Conservation (phyloP, 2,113 vertebrate genomes). For the Clarias gariepinus region DNA sequence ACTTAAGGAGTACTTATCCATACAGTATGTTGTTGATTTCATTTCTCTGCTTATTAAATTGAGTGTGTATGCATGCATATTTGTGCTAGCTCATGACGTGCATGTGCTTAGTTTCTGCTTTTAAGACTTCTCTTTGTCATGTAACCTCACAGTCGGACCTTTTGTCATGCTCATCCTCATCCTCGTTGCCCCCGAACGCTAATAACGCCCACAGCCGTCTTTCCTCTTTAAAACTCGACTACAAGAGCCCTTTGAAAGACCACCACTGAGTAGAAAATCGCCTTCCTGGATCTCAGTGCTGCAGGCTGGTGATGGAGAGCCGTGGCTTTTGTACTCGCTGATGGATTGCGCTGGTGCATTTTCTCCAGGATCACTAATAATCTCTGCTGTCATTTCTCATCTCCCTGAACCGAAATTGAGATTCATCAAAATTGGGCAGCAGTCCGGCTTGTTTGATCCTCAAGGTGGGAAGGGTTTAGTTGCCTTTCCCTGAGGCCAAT, state of each 20-base stretch:
- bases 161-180: conserved; percentile 5
- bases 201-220: background rate
- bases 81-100: background rate
- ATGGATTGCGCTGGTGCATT: conserved; percentile 33
- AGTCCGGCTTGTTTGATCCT: conserved; percentile 41
- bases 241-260: background rate
- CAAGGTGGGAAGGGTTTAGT: conserved; percentile 44
- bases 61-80: background rate
- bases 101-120: background rate
- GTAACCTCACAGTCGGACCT: background rate
- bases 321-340: conserved; percentile 24
- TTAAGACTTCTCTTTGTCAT: background rate
- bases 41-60: too few species aligned
- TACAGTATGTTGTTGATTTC: background rate
- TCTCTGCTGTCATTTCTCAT: conserved; percentile 35
- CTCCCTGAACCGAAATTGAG: conserved; percentile 41
- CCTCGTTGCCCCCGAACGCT: background rate
- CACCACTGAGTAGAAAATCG: background rate
- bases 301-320: conserved; percentile 28
- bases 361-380: conserved; percentile 29
- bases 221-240: conserved; percentile 1
- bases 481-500: conserved; percentile 54
- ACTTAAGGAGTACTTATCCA: background rate
- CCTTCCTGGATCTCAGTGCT: conserved; percentile 11
- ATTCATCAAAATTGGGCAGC: conserved; percentile 26